Conservation (phyloP, 2,113 vertebrate genomes). For the Oreochromis tanganicae region DNA sequence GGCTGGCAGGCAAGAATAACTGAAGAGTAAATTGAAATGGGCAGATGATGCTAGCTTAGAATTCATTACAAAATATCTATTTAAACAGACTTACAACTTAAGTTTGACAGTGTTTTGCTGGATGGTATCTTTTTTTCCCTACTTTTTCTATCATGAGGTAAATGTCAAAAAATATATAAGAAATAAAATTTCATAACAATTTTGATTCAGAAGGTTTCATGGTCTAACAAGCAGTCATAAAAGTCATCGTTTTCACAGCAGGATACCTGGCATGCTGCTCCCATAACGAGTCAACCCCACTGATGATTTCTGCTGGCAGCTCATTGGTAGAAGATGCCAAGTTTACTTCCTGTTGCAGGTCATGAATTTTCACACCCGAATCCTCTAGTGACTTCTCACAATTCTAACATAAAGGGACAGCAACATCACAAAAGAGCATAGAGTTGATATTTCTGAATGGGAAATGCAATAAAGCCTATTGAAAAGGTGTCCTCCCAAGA, state of each 20-base stretch:
- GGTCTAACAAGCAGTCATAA: neutral
- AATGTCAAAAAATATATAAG: neutral
- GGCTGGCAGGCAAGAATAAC: neutral
- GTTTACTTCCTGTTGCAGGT: conserved; percentile 46
- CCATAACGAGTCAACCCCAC: conserved; percentile 37
- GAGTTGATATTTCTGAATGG: neutral
- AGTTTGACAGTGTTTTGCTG: neutral
- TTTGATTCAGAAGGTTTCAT: neutral
- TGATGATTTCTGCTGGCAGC: conserved; percentile 45
- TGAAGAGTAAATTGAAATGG: conserved; percentile 6
- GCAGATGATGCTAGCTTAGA: neutral
- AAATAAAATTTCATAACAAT: neutral
- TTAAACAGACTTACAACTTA: neutral
- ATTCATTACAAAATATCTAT: neutral
- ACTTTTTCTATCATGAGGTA: neutral
- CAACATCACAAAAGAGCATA: neutral
- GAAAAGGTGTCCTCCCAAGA: neutral
- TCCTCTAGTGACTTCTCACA: conserved; percentile 54
- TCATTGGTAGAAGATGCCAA: conserved; percentile 17
- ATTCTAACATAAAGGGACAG: conserved; percentile 35
- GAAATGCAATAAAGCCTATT: neutral
- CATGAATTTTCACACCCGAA: conserved; percentile 47
- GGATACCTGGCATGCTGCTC: conserved; percentile 67
- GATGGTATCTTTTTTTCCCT: neutral
- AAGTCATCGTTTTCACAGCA: neutral